Percentiles rank a stretch among this genome's conserved stretches.
Conservation (phyloP, 2,888 invertebrate genomes). For the Oithona nana region DNA sequence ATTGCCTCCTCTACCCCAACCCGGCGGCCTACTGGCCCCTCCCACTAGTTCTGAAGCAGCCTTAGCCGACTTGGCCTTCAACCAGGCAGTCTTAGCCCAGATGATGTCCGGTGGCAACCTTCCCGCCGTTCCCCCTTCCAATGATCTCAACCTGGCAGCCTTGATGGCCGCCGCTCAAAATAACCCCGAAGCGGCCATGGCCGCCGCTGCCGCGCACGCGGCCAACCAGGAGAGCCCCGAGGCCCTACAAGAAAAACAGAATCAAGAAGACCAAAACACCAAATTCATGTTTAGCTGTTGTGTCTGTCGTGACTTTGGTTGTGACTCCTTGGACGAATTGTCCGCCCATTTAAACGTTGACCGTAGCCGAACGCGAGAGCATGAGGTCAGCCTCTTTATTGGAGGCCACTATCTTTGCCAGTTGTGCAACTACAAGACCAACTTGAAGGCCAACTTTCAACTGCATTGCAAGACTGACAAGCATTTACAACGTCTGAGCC, state of each 20-base stretch:
- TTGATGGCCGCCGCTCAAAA: neutral
- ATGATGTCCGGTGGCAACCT: constrained; percentile 37
- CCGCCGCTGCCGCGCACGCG: neutral
- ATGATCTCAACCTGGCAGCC: neutral
- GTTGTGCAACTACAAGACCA: constrained; percentile 93
- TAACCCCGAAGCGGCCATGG: neutral
- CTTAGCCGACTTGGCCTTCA: constrained; percentile 36
- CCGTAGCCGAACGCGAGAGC: constrained; percentile 69
- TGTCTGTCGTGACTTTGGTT: constrained; percentile 74
- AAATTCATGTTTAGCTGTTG: constrained; percentile 74
- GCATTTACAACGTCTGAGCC: constrained; percentile 87
- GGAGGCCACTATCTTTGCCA: constrained; percentile 89
- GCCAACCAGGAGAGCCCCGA: constrained; percentile 29
- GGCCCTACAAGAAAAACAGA: constrained; percentile 70
- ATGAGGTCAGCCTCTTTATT: constrained; percentile 62
- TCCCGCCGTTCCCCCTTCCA: neutral
- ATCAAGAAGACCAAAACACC: constrained; percentile 68
- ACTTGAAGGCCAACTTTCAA: constrained; percentile 96
- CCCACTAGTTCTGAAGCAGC: neutral
- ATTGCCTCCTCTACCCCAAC: constrained; percentile 6
- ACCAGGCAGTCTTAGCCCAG: constrained; percentile 76
- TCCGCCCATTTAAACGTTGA: constrained; percentile 81
- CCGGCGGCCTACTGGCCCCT: neutral
- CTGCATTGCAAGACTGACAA: constrained; percentile 99
- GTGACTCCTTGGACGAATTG: constrained; percentile 72